Conservation (phyloP, 1,140 invertebrate genomes). For the Ephestia elutella region DNA sequence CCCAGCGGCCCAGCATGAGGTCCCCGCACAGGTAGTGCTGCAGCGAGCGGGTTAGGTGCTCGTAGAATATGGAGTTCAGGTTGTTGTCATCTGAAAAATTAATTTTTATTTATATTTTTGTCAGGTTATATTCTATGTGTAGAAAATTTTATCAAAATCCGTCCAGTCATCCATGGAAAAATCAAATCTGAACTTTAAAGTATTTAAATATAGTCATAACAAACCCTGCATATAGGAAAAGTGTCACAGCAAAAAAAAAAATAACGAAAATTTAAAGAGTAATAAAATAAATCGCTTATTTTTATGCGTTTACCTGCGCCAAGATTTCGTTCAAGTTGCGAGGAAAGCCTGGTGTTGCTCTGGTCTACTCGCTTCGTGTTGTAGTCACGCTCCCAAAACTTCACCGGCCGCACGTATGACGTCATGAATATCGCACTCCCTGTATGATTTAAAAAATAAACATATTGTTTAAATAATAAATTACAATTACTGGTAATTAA, state of each 20-base stretch:
- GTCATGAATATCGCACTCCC: slow-evolving; percentile 97
- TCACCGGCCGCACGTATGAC: slow-evolving; percentile 97
- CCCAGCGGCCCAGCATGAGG: slow-evolving; percentile 93
- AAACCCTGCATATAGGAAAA: too few relatives aligned
- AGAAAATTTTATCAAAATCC: neutral
- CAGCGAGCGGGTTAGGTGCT: slow-evolving; percentile 96
- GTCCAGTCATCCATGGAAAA: too few relatives aligned
- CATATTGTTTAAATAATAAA: neutral
- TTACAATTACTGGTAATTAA: too few relatives aligned
- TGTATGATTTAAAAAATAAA: slow-evolving; percentile 30
- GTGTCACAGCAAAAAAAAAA: too few relatives aligned
- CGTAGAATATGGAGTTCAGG: slow-evolving; percentile 99
- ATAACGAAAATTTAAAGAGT: too few relatives aligned
- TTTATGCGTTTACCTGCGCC: slow-evolving; percentile 77
- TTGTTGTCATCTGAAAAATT: slow-evolving; percentile 95
- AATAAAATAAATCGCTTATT: neutral
- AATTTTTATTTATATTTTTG: too few relatives aligned
- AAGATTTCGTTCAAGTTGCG: slow-evolving; percentile 95
- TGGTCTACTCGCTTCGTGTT: slow-evolving; percentile 98
- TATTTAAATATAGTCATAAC: too few relatives aligned
- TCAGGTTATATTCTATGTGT: too few relatives aligned
- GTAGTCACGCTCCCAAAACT: slow-evolving; percentile 99
- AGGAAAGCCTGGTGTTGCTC: slow-evolving; percentile 95
- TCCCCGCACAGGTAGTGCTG: slow-evolving; percentile 98
- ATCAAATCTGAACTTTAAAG: too few relatives aligned